Evolutionary conservation across 2,797 vertebrate genomes (phyloP), one percentile per base, ranked within the genome.

Genomic region (Sebastes umbrosus): DNA sequence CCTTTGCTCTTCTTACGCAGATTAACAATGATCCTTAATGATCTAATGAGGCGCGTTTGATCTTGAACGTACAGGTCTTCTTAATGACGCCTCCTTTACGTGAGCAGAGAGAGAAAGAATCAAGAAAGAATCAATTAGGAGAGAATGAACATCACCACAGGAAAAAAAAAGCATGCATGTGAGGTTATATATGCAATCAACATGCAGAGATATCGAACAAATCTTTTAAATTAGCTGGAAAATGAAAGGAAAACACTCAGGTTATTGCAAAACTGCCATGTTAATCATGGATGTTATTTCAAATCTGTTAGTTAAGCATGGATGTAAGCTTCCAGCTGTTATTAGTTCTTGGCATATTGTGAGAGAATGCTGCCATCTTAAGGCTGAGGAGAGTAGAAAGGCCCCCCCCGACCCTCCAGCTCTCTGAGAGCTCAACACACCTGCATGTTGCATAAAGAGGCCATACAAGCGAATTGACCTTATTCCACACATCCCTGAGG

Each of bases 301-400:
- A 80, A 71, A 79, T 55, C 55, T 73, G 46, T 62, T 25, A 24
- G 69, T 55, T 77, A 82, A 78, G 65, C 78, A 73, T 73, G 58
- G 22, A 13, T 62, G 22, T 66, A 79, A 65, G 71, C 69, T 32
- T 55, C 43, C 46, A 83, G 75, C 32, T 70, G 72, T 66, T 83
- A 78, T 87, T 87, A 59, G 69, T 54, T 82, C 64, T 66, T 71
- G 75, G 29, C 24, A 16, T 64, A 79, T 69, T 71, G 34, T 77
- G 86, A 80, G 87, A 82, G 82, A 90, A 92, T 84, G 82, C 92
- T 95, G 93, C 93, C 94, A 93, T 94, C 93, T 93, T 87, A 91
- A 95, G 94, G 94, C 88, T 78, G 79, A 58, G 58, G 64, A 55
- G 87, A 84, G 81, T 10, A 85, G 73, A 80, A 36, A 76, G 52